These are phyloP conservation scores for Ictalurus punctatus DNA, from an alignment of 2,113 vertebrate species.

Conservation along the genomic window DNA sequence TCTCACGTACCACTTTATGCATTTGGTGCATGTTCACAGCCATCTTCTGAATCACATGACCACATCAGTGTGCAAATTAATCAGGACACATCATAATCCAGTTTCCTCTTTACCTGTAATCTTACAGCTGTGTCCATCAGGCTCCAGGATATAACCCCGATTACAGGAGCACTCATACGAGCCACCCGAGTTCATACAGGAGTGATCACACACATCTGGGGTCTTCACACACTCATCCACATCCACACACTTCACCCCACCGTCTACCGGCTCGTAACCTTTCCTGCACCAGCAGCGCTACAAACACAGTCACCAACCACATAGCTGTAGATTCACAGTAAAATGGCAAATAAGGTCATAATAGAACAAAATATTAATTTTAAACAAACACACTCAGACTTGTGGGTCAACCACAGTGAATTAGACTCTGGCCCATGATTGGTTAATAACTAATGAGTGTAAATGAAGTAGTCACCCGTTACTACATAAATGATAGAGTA, in stretches of 20 bases:
- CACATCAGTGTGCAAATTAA: not conserved
- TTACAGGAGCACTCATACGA: conserved; percentile 82
- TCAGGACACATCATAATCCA: not conserved
- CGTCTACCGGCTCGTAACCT: conserved; percentile 73
- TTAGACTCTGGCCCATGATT: not conserved
- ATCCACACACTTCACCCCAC: conserved; percentile 73
- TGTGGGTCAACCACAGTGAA: not conserved
- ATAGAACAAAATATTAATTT: no score
- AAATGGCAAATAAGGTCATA: no score
- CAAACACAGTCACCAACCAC: not conserved
- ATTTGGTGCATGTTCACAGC: not conserved
- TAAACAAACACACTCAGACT: no score
- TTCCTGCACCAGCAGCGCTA: conserved; percentile 79
- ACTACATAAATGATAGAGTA: not conserved
- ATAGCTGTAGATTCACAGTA: no score
- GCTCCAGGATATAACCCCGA: conserved; percentile 78
- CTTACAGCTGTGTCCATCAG: conserved; percentile 76
- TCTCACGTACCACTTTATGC: not conserved
- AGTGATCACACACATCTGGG: conserved; percentile 77
- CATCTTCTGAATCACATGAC: not conserved
- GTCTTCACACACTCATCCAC: conserved; percentile 76
- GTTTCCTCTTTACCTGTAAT: conserved; percentile 71
- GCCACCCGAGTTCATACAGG: conserved; percentile 77
- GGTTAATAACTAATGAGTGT: not conserved
- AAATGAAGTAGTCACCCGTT: not conserved